A percentile compares a stretch with the other conserved stretches of the same genome.
Evolutionary conservation across 2,113 vertebrate genomes (phyloP).

Genomic region (Phalacrocorax brasilianus): DNA sequence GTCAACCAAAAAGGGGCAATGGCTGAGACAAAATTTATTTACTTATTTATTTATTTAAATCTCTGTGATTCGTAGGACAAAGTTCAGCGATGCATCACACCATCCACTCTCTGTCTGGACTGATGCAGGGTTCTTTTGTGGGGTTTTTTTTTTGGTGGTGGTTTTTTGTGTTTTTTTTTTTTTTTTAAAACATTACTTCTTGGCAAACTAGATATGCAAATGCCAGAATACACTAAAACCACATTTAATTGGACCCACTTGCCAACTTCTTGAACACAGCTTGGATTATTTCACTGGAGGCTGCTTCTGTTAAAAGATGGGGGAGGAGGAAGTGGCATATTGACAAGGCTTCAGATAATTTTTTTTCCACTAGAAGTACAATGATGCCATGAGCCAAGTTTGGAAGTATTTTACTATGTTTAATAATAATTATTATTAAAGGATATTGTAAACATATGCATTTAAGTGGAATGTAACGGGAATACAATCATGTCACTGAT

Average conservation of each 20-base stretch:
- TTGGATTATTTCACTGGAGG: slow-evolving; percentile 85
- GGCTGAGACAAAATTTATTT: background rate
- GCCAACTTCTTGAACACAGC: slow-evolving; percentile 87
- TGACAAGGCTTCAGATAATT: slow-evolving; percentile 80
- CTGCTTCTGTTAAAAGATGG: slow-evolving; percentile 84
- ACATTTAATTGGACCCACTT: slow-evolving; percentile 87
- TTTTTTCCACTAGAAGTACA: slow-evolving; percentile 76
- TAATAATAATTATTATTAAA: slow-evolving; percentile 85
- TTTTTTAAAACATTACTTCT: slow-evolving; percentile 79
- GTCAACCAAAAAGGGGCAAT: slow-evolving; percentile 4
- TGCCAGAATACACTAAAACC: slow-evolving; percentile 86
- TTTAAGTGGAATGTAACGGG: slow-evolving; percentile 71
- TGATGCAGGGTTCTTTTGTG: slow-evolving; percentile 12
- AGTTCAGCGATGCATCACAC: slow-evolving; percentile 65
- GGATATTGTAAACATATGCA: slow-evolving; percentile 83
- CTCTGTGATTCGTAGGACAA: slow-evolving; percentile 63
- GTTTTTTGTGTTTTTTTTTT: background rate
- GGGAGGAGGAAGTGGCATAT: slow-evolving; percentile 82
- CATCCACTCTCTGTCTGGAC: slow-evolving; percentile 72
- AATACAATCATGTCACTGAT: slow-evolving; percentile 68
- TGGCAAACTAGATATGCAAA: slow-evolving; percentile 85
- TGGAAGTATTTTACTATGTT: slow-evolving; percentile 85
- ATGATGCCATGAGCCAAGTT: slow-evolving; percentile 79
- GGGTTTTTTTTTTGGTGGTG: background rate
- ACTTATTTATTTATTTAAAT: background rate